These are phyloP conservation scores for Beris morrisii DNA, from an alignment of 2,888 invertebrate species.

Conservation along the genomic window DNA sequence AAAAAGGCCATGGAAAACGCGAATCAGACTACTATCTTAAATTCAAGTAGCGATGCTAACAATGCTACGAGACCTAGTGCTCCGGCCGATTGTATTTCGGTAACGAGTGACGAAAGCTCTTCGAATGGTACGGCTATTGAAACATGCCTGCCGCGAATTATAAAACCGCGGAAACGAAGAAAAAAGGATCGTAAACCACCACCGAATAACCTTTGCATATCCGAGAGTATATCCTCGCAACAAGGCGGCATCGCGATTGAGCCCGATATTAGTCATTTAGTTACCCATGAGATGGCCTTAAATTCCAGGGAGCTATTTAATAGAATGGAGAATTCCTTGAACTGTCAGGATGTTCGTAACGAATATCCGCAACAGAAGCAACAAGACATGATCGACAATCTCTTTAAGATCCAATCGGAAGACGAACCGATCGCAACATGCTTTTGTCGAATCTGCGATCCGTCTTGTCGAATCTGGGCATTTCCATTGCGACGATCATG, in stretches of 20 bases:
- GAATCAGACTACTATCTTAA: not conserved
- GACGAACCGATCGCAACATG: slow-evolving; percentile 38
- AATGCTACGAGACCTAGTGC: not conserved
- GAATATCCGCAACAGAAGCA: not conserved
- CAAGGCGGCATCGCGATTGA: not conserved
- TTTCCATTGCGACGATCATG: slow-evolving; percentile 53
- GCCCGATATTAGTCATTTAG: slow-evolving; percentile 15
- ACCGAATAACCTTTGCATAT: slow-evolving; percentile 3
- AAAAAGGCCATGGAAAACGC: not conserved
- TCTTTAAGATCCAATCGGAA: slow-evolving; percentile 3
- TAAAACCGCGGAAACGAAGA: slow-evolving; percentile 84
- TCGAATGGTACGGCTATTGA: slow-evolving; percentile 57
- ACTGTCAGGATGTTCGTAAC: not conserved
- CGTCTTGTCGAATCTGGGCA: slow-evolving; percentile 54
- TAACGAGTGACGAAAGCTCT: slow-evolving; percentile 71
- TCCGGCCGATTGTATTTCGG: slow-evolving; percentile 41
- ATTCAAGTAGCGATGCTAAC: not conserved
- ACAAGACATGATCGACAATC: not conserved
- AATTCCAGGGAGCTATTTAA: not conserved
- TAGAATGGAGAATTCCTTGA: not conserved
- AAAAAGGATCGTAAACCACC: slow-evolving; percentile 83
- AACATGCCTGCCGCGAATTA: slow-evolving; percentile 81
- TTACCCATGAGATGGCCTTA: slow-evolving; percentile 3
- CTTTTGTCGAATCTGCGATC: slow-evolving; percentile 51
- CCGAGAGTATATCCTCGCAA: not conserved